A percentile compares a stretch with the other conserved stretches of the same genome.
Conservation (phyloP, 2,888 invertebrate species). For the Penaeus monodon region DNA sequence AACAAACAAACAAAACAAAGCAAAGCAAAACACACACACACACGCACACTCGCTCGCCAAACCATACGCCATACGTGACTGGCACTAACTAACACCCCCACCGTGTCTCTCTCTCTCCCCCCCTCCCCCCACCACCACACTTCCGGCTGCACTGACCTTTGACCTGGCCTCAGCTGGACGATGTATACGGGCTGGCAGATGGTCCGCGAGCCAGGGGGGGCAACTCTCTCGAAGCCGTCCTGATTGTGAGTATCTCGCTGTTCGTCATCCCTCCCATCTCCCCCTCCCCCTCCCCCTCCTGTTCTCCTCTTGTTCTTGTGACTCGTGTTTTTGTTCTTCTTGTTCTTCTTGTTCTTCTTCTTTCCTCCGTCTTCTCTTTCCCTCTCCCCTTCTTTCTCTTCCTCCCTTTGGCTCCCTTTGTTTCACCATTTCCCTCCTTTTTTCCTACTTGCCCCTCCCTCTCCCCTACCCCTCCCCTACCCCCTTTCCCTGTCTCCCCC, state of each 20-base stretch:
- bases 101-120: background rate
- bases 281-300: background rate
- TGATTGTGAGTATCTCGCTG: slow-evolving; percentile 49
- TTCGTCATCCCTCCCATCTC: background rate
- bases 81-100: background rate
- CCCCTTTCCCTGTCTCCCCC: too few relatives aligned
- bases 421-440: background rate
- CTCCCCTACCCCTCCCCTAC: too few relatives aligned
- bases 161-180: slow-evolving; percentile 42
- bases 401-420: background rate
- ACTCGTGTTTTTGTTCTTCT: background rate
- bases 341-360: background rate
- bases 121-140: background rate
- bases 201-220: slow-evolving; percentile 47
- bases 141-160: background rate
- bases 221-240: slow-evolving; percentile 51
- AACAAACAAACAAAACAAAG: too few relatives aligned
- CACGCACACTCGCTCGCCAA: too few relatives aligned
- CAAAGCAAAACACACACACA: too few relatives aligned
- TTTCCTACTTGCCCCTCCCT: background rate
- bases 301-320: too few relatives aligned
- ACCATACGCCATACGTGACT: too few relatives aligned
- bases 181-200: slow-evolving; percentile 57
- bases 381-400: background rate
- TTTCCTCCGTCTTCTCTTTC: background rate